A percentile compares a stretch with the other conserved stretches of the same genome.
These are phyloP conservation scores for Pollenia amentaria DNA, from an alignment of 2,888 invertebrate genomes.

Conservation along the genomic window DNA sequence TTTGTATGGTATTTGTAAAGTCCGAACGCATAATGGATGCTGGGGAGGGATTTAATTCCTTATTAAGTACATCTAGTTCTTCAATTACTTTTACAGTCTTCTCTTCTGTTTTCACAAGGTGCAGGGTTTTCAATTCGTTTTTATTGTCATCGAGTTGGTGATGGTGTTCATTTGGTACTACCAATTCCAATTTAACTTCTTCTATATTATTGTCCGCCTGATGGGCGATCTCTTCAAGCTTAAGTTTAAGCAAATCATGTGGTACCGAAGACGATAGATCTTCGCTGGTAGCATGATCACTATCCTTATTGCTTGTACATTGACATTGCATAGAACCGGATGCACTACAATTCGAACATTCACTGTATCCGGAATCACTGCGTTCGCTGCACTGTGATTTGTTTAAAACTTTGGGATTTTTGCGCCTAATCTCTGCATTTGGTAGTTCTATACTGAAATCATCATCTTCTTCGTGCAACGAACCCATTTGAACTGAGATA, in stretches of 20 bases:
- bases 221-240: constrained; percentile 83
- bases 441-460: constrained; percentile 81
- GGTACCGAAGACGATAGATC: constrained; percentile 79
- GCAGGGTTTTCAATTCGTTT: constrained; percentile 62
- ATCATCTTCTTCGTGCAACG: constrained; percentile 85
- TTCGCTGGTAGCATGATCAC: constrained; percentile 66
- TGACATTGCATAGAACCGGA: constrained; percentile 74
- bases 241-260: constrained; percentile 81
- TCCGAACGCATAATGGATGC: constrained; percentile 83
- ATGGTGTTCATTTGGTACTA: constrained; percentile 42
- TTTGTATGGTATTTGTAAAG: constrained; percentile 84
- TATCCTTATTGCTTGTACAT: constrained; percentile 70
- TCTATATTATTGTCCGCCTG: constrained; percentile 74
- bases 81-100: constrained; percentile 48
- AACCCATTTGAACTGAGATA: constrained; percentile 84
- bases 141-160: constrained; percentile 62
- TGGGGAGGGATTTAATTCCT: constrained; percentile 64
- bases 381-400: constrained; percentile 85
- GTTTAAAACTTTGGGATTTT: constrained; percentile 78
- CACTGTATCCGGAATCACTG: constrained; percentile 86
- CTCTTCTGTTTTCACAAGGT: constrained; percentile 26
- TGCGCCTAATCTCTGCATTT: constrained; percentile 76
- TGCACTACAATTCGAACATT: constrained; percentile 85
- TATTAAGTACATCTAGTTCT: constrained; percentile 67
- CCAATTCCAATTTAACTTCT: constrained; percentile 57